Percentiles rank a stretch among this genome's conserved stretches.
Evolutionary conservation across 2,113 vertebrate genomes (phyloP).

Genomic region (Anoura caudifer): DNA sequence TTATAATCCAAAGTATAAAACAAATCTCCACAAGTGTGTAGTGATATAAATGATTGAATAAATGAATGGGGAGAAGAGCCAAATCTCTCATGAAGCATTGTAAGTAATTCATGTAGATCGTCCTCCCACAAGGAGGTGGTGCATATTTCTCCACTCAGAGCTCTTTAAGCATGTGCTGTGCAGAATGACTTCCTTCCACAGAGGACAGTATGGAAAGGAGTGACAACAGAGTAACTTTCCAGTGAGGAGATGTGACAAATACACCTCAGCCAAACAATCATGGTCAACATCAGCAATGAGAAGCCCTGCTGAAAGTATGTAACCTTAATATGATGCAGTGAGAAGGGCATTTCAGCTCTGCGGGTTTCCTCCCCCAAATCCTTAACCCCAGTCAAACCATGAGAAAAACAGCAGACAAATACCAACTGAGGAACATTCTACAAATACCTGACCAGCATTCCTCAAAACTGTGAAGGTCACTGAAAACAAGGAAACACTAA

Average conservation of each 20-base stretch:
- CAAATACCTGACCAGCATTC: not conserved
- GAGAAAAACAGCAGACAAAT: not conserved
- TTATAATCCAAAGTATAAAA: slow-evolving; percentile 32
- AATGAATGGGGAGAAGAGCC: not conserved
- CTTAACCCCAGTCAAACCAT: not conserved
- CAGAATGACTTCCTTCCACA: not conserved
- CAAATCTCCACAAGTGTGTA: slow-evolving; percentile 19
- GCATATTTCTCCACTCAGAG: not conserved
- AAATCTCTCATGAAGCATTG: not conserved
- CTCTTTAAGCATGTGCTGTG: not conserved
- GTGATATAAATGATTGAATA: slow-evolving; percentile 33
- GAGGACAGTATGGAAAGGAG: not conserved
- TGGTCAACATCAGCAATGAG: not conserved
- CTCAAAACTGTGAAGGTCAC: not conserved
- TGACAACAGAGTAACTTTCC: not conserved
- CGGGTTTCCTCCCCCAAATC: not conserved
- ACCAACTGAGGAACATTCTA: not conserved
- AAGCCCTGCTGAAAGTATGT: not conserved
- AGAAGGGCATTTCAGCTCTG: not conserved
- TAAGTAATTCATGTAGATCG: slow-evolving; percentile 10
- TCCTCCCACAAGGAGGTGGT: not conserved
- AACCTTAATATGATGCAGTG: not conserved
- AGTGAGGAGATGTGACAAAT: not conserved
- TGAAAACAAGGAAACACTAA: not conserved
- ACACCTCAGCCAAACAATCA: not conserved